Base-by-base conservation (phyloP, 2,888 invertebrate genomes). In the Linyphia triangularis region DNA sequence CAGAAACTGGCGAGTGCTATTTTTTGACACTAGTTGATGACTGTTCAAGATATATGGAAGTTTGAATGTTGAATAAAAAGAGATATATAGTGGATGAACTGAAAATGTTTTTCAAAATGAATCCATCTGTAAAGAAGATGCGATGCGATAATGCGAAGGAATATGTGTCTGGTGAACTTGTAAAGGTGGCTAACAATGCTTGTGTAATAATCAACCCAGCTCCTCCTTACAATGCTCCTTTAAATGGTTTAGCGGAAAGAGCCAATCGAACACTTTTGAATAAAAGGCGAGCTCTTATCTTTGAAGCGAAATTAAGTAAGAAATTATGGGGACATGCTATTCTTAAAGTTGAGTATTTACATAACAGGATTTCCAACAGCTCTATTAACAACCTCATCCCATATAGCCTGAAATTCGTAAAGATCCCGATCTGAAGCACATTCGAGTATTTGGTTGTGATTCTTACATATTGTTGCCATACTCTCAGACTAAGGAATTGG, bases 251-350 rank as follows among this genome's bases (percentile, higher is more conserved):
- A 19, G 61, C 89, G 0, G 89, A 89, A 26, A 37, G 88, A 10
- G 70, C 61, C 72, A 89, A 89, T 61, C 16, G 88, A 0, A 82
- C 59, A 2, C 24, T 89, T 1, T 6, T 89, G 2, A 83, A 86
- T 13, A 79, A 51, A 61, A 79, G 78, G 13, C 30, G 90, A 28
- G 61, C 67, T 6, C 86, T 90, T 59, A 57, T 89, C 7, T 28
- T 57, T 13, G 33, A 88, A 16, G 65, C 81, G 7, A 72, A 63
- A 16, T 26, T 90, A 33, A 69, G 84, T 1, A 81, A 75, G 22
- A 19, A n/a, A 1, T 90, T 57, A 26, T 90, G 90, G 90, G 90
- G 83, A 28, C 83, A 89, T 63, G 90, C 89, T 9, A 26, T 88
- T 2, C 24, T 33, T 9, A 90, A 90, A 10, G 89, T 90, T 51